phyloP scores from a whole-genome alignment of 1,140 invertebrate genomes.

The Armadillidium nasatum region DNA sequence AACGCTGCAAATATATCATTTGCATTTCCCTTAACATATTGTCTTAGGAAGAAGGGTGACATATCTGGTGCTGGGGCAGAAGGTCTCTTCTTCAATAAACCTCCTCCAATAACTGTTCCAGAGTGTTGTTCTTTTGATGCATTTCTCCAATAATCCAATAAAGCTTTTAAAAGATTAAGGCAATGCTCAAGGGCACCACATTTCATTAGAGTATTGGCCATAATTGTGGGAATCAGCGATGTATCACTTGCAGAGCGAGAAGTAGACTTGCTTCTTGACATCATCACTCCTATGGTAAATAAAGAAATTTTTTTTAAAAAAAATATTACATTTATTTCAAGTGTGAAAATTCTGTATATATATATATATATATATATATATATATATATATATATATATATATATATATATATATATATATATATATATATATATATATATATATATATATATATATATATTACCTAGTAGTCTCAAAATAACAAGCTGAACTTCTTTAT shows the following conservation, averaged over 20 bases:
- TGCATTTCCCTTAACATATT: constrained; percentile 85
- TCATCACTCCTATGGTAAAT: constrained; percentile 60
- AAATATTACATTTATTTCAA: too few relatives aligned
- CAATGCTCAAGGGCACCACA: constrained; percentile 77
- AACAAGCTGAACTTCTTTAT: constrained; percentile 77
- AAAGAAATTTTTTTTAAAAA: constrained; percentile 5
- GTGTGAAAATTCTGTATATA: too few relatives aligned
- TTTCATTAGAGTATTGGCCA: constrained; percentile 70
- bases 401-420: too few relatives aligned
- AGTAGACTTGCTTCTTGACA: constrained; percentile 67
- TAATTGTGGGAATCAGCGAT: constrained; percentile 65
- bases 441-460: constrained; percentile 43
- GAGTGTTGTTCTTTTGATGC: constrained; percentile 52
- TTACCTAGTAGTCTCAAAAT: constrained; percentile 74
- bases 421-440: too few relatives aligned
- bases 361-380: too few relatives aligned
- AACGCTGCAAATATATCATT: constrained; percentile 91
- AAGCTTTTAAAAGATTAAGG: constrained; percentile 67
- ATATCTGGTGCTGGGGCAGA: constrained; percentile 75
- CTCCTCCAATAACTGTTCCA: constrained; percentile 54
- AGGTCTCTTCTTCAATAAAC: constrained; percentile 73
- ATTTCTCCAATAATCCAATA: constrained; percentile 77
- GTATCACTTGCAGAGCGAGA: constrained; percentile 36
- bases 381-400: too few relatives aligned
- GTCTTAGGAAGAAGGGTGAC: constrained; percentile 89